Evolutionary conservation across 2,797 vertebrate genomes (phyloP).

Genomic region (Pipistrellus pygmaeus): DNA sequence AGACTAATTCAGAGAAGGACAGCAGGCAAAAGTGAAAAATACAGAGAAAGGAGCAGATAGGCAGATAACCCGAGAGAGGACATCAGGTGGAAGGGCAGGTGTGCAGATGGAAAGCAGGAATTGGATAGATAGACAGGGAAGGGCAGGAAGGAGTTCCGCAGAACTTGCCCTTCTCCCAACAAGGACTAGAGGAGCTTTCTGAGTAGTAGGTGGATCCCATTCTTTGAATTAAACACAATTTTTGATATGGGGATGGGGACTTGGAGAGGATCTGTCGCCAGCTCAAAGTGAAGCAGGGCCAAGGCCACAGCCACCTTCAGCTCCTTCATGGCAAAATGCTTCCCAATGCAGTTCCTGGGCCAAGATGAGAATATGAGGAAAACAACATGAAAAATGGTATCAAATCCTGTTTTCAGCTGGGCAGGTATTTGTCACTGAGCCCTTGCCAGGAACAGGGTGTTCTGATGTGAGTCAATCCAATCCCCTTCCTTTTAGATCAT

Average conservation of each 20-base stretch:
- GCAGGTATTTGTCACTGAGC: neutral
- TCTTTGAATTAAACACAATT: constrained; percentile 89
- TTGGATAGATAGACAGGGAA: neutral
- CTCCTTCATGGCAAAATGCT: constrained; percentile 91
- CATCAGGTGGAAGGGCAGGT: neutral
- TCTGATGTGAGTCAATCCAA: neutral
- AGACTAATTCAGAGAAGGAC: neutral
- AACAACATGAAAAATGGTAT: neutral
- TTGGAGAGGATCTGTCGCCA: constrained; percentile 84
- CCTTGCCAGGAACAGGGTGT: neutral
- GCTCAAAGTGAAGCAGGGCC: constrained; percentile 88
- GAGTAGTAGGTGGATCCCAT: constrained; percentile 90
- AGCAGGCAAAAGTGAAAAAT: neutral
- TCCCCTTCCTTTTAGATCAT: neutral
- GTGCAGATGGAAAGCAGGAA: neutral
- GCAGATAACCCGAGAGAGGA: neutral
- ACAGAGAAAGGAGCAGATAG: neutral
- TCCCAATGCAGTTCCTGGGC: constrained; percentile 80
- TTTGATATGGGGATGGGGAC: constrained; percentile 84
- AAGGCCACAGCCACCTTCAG: constrained; percentile 89
- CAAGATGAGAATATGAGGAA: neutral
- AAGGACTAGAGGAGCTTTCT: constrained; percentile 18
- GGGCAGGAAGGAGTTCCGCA: neutral
- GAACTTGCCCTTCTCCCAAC: neutral
- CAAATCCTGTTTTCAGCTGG: neutral